phyloP scores from a whole-genome alignment of 92 coral and sea anemone species.

The Phenganax stokvisi region DNA sequence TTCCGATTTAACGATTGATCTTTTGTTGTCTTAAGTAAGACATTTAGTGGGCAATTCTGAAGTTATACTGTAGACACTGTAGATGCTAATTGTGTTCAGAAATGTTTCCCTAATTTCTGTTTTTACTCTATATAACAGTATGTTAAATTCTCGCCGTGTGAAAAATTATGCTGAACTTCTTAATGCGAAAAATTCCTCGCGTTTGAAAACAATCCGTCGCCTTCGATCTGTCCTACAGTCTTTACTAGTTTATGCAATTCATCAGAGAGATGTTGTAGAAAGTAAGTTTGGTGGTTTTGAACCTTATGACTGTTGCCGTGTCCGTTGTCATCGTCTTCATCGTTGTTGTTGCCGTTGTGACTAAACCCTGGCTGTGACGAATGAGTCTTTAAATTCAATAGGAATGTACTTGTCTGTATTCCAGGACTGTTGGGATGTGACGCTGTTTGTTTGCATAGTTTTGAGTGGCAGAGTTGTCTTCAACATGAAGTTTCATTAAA shows the following conservation, averaged over 20 bases:
- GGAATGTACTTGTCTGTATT: conserved; percentile 32
- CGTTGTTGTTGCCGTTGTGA: neutral
- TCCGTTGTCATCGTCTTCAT: neutral
- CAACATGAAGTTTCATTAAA: conserved; percentile 57
- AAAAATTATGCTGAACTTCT: conserved; percentile 23
- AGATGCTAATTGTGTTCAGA: too few relatives aligned
- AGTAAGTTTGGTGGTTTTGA: conserved; percentile 48
- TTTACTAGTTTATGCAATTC: conserved; percentile 57
- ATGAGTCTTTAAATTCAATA: conserved; percentile 48
- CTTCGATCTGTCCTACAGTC: conserved; percentile 32
- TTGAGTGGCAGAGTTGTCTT: conserved; percentile 86
- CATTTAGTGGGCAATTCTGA: too few relatives aligned
- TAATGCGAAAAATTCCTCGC: conserved; percentile 2
- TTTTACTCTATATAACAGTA: neutral
- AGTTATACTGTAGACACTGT: neutral
- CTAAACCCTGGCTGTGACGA: conserved; percentile 9
- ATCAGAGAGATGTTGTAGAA: conserved; percentile 65
- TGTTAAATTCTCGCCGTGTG: conserved; percentile 21
- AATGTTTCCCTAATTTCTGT: too few relatives aligned
- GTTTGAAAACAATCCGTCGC: neutral
- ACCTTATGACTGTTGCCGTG: neutral
- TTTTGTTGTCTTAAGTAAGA: too few relatives aligned
- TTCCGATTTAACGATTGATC: neutral
- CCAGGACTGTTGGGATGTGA: conserved; percentile 30
- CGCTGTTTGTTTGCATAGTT: conserved; percentile 46